A percentile compares a stretch with the other conserved stretches of the same genome.
Conservation (phyloP, 2,113 vertebrate species). For the Colius striatus region DNA sequence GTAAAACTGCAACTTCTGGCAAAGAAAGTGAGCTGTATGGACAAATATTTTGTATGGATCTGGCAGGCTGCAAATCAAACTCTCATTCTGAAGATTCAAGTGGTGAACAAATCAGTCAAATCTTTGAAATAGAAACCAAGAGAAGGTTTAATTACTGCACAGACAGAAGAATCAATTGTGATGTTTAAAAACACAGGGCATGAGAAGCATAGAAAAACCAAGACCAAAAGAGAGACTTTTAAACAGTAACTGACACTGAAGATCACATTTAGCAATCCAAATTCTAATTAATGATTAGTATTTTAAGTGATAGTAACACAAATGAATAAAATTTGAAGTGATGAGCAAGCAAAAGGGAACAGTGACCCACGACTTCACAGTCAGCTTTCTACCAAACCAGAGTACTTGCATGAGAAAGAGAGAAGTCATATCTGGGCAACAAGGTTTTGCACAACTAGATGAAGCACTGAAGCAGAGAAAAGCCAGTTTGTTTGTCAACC, state of each 20-base stretch:
- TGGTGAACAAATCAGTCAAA: neutral
- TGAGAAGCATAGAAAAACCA: neutral
- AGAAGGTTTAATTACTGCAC: neutral
- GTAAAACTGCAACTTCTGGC: neutral
- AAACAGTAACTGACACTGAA: neutral
- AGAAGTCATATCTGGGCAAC: neutral
- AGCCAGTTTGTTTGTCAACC: neutral
- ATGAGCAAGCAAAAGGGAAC: neutral
- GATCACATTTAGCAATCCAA: neutral
- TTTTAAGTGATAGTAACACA: neutral
- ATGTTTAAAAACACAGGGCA: neutral
- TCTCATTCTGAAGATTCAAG: neutral
- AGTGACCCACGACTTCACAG: neutral
- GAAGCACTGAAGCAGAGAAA: neutral
- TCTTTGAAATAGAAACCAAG: neutral
- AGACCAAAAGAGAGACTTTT: neutral
- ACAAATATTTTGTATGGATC: neutral
- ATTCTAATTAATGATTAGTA: neutral
- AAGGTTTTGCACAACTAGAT: neutral
- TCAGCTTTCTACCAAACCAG: neutral
- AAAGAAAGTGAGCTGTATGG: accelerated
- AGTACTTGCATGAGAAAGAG: neutral
- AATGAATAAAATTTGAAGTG: neutral
- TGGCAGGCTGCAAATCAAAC: neutral
- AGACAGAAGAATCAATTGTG: neutral